Evolutionary conservation across 2,888 invertebrate species (phyloP).

Genomic region (Leptinotarsa haldemani): DNA sequence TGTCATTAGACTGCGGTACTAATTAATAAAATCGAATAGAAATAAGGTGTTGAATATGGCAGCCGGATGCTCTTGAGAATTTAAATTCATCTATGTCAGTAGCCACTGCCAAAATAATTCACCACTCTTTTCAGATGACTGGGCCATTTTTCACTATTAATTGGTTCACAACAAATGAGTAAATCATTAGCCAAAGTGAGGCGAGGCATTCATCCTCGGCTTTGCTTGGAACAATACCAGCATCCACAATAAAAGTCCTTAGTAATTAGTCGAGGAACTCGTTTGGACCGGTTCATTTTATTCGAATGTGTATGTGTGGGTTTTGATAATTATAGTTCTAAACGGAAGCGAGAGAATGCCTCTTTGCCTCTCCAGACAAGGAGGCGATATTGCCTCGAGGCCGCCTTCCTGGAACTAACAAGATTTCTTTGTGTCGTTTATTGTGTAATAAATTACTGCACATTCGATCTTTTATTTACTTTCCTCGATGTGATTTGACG

Average conservation of each 20-base stretch:
- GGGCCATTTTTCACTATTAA: conserved; percentile 39
- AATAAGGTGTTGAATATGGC: neutral
- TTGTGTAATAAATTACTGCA: conserved; percentile 51
- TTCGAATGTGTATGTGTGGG: conserved; percentile 55
- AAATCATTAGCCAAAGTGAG: conserved; percentile 27
- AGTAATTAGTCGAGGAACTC: conserved; percentile 51
- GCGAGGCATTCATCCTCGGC: conserved; percentile 32
- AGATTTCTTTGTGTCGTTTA: conserved; percentile 63
- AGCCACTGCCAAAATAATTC: neutral
- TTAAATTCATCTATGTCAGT: neutral
- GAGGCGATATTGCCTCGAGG: conserved; percentile 51
- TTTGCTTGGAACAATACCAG: conserved; percentile 41
- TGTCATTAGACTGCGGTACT: too few relatives aligned
- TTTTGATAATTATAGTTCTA: conserved; percentile 63
- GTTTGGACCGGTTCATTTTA: conserved; percentile 50
- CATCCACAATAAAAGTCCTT: conserved; percentile 44
- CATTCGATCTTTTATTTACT: conserved; percentile 41
- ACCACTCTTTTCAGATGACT: conserved; percentile 21
- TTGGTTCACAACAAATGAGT: conserved; percentile 37
- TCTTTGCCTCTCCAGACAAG: conserved; percentile 31
- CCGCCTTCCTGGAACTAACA: conserved; percentile 62
- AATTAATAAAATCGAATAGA: neutral
- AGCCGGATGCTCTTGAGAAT: neutral
- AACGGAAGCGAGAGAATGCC: conserved; percentile 57
- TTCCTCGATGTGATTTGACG: neutral